Percentiles rank a stretch among this genome's conserved stretches.
phyloP scores from a whole-genome alignment of 2,888 invertebrate species.

The Lithophane ornitopus region DNA sequence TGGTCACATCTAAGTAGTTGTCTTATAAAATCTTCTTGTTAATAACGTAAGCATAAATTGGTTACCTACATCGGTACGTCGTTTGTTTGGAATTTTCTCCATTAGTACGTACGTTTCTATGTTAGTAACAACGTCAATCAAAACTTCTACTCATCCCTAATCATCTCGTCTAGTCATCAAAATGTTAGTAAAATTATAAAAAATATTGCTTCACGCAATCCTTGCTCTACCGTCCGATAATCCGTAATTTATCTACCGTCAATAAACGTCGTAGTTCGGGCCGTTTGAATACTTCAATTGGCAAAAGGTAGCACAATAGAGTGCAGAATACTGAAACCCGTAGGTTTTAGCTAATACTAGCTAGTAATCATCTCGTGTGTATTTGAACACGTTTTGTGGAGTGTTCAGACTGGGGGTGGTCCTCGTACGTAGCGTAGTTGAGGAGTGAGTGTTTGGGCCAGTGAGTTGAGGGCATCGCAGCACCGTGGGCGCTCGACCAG shows the following conservation, averaged over 20 bases:
- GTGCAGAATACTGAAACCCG: constrained; percentile 61
- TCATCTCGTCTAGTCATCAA: constrained; percentile 65
- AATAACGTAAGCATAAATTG: constrained; percentile 56
- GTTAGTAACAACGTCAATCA: constrained; percentile 76
- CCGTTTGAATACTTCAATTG: constrained; percentile 64
- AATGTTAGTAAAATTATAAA: constrained; percentile 75
- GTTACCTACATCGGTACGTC: constrained; percentile 52
- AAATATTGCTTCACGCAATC: constrained; percentile 76
- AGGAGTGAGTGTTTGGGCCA: constrained; percentile 94
- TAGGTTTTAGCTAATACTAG: constrained; percentile 58
- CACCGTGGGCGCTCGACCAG: constrained; percentile 94
- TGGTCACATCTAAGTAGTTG: constrained; percentile 49
- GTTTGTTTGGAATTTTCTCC: constrained; percentile 55
- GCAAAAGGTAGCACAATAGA: constrained; percentile 55
- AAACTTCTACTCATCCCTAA: constrained; percentile 53
- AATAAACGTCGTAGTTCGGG: constrained; percentile 53
- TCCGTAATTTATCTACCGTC: constrained; percentile 51
- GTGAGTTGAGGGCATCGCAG: constrained; percentile 94
- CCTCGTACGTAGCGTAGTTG: constrained; percentile 95
- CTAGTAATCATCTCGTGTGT: constrained; percentile 60
- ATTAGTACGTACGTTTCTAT: constrained; percentile 60
- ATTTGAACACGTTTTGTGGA: constrained; percentile 61
- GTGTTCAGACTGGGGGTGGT: constrained; percentile 94
- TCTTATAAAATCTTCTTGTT: constrained; percentile 53
- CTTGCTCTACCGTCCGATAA: constrained; percentile 57